These are phyloP conservation scores for Pogonognathellus flavescens DNA, from an alignment of 1,140 invertebrate species.

Conservation along the genomic window DNA sequence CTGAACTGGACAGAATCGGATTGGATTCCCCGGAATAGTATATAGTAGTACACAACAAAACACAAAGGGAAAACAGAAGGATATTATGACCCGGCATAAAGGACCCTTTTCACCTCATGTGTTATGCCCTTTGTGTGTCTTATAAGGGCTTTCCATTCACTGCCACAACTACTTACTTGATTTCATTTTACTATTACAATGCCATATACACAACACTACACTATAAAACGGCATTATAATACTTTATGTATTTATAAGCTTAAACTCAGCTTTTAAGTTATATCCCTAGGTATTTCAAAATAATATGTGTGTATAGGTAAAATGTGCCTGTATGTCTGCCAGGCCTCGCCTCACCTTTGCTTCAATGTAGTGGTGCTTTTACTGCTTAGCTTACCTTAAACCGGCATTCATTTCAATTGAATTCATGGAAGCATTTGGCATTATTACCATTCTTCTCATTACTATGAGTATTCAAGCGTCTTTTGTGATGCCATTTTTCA, in stretches of 20 bases:
- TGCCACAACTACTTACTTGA: conserved; percentile 48
- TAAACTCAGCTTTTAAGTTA: no score
- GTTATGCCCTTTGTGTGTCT: conserved; percentile 55
- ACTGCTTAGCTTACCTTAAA: background rate
- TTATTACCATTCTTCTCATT: conserved; percentile 50
- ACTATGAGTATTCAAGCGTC: conserved; percentile 37
- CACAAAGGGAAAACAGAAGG: conserved; percentile 52
- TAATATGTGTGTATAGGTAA: no score
- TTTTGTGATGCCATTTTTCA: conserved; percentile 56
- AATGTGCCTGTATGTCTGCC: conserved; percentile 16
- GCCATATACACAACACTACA: background rate
- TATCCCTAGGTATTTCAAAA: no score
- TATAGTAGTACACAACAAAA: conserved; percentile 14
- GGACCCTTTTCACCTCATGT: conserved; percentile 61
- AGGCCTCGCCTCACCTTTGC: conserved; percentile 11
- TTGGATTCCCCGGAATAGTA: conserved; percentile 28
- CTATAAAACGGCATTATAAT: background rate
- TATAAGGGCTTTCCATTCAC: conserved; percentile 58
- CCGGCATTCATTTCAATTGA: conserved; percentile 44
- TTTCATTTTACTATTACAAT: conserved; percentile 33
- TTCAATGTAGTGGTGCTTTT: background rate
- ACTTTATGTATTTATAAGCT: background rate
- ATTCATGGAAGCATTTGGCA: conserved; percentile 31
- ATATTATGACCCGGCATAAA: conserved; percentile 60
- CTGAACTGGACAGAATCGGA: conserved; percentile 42